Base-by-base conservation (phyloP, 1,140 invertebrate species). In the Trachymyrmex cornetzi region DNA sequence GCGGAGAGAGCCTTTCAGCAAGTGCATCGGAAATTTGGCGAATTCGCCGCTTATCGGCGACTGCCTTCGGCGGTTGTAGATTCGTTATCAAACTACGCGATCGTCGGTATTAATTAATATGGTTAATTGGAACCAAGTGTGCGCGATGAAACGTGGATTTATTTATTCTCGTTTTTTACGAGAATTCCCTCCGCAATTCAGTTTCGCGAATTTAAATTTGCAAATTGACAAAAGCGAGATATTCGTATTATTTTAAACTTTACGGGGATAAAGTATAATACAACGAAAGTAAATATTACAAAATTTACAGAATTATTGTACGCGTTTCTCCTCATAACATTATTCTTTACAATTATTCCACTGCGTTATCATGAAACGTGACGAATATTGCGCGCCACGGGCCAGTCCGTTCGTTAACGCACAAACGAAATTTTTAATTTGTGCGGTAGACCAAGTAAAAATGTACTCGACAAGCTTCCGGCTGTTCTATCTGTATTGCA, bases 351-450 rank as follows among this genome's bases (percentile, higher is more conserved):
- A 84, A 63, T 75, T 84, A 75, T 84, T 84, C 19, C 44, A 50
- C 69, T 30, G 80, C 44, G 27, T 61, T 74, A 82, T 82, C 69
- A 61, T 50, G 69, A 75, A 84, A 84, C 57, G 69, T 63, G 44
- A 74, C 53, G 2, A 74, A 59, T 69, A 84, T 22, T 74, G 69
- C n/a, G 24, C 69, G 11, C 69, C 30, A 38, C 48, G 9, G 14
- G 69, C 53, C 34, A 59, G 44, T 24, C 27, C 69, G 69, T 75
- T 82, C 19, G 55, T 63, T 11, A 61, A 61, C 55, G 55, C 24
- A 74, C 55, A 74, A 84, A 74, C 38, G 24, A 84, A 75, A 84
- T 84, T 84, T 84, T 74, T 84, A 84, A 84, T 84, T 84, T 38
- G 69, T n/a, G 38, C 53, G n/a, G 38, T 30, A 61, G n/a, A 84